Conservation (phyloP, 2,797 vertebrate genomes). For the Mastacembelus armatus region DNA sequence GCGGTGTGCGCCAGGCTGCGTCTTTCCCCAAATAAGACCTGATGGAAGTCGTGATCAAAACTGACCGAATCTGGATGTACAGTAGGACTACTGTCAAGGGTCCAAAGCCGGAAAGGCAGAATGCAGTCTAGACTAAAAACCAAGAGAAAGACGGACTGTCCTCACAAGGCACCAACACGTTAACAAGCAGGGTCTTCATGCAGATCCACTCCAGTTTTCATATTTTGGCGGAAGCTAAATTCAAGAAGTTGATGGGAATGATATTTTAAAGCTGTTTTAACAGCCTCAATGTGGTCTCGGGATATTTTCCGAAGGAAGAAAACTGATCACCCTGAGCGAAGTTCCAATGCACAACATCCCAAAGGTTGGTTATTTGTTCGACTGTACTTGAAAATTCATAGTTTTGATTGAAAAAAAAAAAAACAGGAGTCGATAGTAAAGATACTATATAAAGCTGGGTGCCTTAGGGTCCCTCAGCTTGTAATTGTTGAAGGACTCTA, state of each 20-base stretch:
- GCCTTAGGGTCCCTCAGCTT: background rate
- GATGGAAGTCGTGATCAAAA: slow-evolving; percentile 65
- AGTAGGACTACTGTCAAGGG: slow-evolving; percentile 39
- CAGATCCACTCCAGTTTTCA: slow-evolving; percentile 38
- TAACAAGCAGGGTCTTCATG: slow-evolving; percentile 22
- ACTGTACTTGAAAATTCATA: background rate
- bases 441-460: background rate
- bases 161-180: slow-evolving; percentile 13
- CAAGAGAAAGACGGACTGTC: slow-evolving; percentile 35
- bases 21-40: slow-evolving; percentile 12
- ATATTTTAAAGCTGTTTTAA: background rate
- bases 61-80: slow-evolving; percentile 51
- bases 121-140: slow-evolving; percentile 39
- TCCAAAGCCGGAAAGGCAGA: slow-evolving; percentile 32
- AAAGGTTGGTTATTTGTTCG: slow-evolving; percentile 58
- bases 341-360: slow-evolving; percentile 55
- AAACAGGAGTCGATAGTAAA: background rate
- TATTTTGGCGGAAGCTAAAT: slow-evolving; percentile 25
- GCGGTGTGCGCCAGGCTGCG: slow-evolving; percentile 41
- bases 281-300: background rate
- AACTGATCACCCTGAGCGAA: slow-evolving; percentile 42
- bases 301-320: slow-evolving; percentile 37
- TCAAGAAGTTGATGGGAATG: slow-evolving; percentile 53
- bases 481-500: background rate
- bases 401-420: background rate